These are phyloP conservation scores for Araneus ventricosus DNA, from an alignment of 1,140 invertebrate species.

Conservation along the genomic window DNA sequence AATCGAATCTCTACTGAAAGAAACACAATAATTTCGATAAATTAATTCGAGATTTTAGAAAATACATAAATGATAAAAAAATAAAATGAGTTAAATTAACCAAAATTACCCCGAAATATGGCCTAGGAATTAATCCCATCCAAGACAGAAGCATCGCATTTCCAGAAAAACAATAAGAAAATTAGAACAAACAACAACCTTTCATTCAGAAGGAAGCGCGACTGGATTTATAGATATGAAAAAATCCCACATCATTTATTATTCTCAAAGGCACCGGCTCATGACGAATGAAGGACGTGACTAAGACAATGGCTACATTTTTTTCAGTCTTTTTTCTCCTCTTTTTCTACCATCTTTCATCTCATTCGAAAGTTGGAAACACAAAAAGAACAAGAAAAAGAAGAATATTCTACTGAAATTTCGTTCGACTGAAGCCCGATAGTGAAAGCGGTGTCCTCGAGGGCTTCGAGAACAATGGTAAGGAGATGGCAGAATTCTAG, in stretches of 20 bases:
- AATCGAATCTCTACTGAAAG: too few relatives aligned
- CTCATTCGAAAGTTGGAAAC: conserved; percentile 6
- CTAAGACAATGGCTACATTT: conserved; percentile 44
- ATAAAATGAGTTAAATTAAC: too few relatives aligned
- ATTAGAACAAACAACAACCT: too few relatives aligned
- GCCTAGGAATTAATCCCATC: too few relatives aligned
- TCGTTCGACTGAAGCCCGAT: not conserved
- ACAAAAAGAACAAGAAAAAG: not conserved
- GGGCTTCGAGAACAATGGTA: not conserved
- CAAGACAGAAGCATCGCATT: not conserved
- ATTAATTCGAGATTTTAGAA: not conserved
- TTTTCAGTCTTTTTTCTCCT: not conserved
- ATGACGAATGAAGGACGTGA: conserved; percentile 53
- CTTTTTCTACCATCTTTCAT: not conserved
- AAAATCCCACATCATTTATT: conserved; percentile 51
- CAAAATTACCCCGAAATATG: too few relatives aligned
- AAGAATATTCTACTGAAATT: not conserved
- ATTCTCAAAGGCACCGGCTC: conserved; percentile 46
- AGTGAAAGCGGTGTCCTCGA: conserved; percentile 11
- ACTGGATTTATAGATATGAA: not conserved
- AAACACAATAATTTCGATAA: not conserved
- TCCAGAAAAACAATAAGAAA: not conserved
- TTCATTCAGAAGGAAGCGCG: not conserved
- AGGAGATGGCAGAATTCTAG: not conserved
- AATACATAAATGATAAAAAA: not conserved